Base-by-base conservation (phyloP, 2,797 vertebrate genomes). In the Enteromius treurensis region DNA sequence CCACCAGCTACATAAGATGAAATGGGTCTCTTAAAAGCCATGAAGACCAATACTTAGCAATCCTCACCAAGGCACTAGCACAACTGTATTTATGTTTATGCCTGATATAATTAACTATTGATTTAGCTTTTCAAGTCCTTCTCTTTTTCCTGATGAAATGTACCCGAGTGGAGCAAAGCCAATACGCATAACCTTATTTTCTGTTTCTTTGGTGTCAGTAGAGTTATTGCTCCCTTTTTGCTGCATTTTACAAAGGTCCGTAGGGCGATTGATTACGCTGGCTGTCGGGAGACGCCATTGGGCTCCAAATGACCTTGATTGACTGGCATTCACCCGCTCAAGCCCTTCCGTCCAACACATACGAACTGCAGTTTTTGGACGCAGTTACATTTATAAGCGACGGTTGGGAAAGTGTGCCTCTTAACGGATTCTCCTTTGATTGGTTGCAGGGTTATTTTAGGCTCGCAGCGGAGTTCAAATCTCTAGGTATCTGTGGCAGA, bases 21-120 rank as follows among this genome's bases (percentile, higher is more conserved):
- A 82, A 58, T 9, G 7, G 17, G 34, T 37, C 11, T 77, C 73
- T 77, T 55, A 42, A 77, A 67, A 82, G 23, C 49, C n/a, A 76
- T 19, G n/a, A 76, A 76, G 73, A 76, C 34, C 14, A 55, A 55
- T 73, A 34, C 55, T 81, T 74, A 76, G 80, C 80, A 76, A 32
- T 67, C 49, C 51, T 76, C 47, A 9, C 34, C 73, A 58, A 68
- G 11, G 34, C 47, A 55, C 47, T 45, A 40, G 34, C 64, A 80
- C 77, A 80, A 85, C 87, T 91, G 88, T 89, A 89, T 90, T 92
- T 91, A 91, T 91, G 89, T 92, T 92, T 90, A 91, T 91, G 87
- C 76, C 23, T 81, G 82, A 88, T 79, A 91, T 91, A 92, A 93
- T 93, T 90, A 93, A 91, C 67, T 92, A 92, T 94, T 80, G 92